These are phyloP conservation scores for Ectemnius cavifrons DNA, from an alignment of 2,888 invertebrate genomes.

Conservation along the genomic window DNA sequence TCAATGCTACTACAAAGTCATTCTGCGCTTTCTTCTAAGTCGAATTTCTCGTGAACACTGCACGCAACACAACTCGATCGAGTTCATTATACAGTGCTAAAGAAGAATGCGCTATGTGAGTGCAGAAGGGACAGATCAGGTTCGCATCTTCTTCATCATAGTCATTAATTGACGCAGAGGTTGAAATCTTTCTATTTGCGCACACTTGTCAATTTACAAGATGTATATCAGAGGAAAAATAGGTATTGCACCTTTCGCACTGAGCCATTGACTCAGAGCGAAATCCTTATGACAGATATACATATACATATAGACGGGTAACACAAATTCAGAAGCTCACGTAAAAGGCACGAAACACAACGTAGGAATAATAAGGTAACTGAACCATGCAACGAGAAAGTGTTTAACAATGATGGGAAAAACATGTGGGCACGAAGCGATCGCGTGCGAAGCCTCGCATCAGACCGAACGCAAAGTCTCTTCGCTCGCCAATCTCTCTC, in stretches of 20 bases:
- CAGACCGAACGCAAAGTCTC: conserved; percentile 18
- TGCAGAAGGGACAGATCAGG: background rate
- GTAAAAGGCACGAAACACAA: conserved; percentile 84
- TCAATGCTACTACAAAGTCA: conserved; percentile 64
- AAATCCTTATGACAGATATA: conserved; percentile 40
- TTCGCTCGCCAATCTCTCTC: background rate
- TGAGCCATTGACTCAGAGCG: conserved; percentile 40
- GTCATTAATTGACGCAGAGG: background rate
- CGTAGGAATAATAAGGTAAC: conserved; percentile 77
- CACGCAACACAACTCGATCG: conserved; percentile 27
- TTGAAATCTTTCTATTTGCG: background rate
- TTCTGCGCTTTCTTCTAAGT: conserved; percentile 30
- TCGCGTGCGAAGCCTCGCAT: conserved; percentile 50
- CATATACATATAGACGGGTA: conserved; percentile 61
- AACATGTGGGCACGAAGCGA: conserved; percentile 46
- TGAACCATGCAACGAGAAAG: conserved; percentile 77
- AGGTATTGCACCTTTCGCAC: conserved; percentile 50
- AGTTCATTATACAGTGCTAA: conserved; percentile 53
- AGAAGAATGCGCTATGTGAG: conserved; percentile 29
- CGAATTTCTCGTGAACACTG: conserved; percentile 27
- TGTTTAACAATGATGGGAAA: conserved; percentile 64
- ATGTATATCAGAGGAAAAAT: background rate
- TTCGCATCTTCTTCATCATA: conserved; percentile 5
- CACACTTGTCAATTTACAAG: background rate
- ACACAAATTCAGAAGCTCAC: conserved; percentile 77